Base-by-base conservation (phyloP, 2,888 invertebrate species). In the Lottia scabra region DNA sequence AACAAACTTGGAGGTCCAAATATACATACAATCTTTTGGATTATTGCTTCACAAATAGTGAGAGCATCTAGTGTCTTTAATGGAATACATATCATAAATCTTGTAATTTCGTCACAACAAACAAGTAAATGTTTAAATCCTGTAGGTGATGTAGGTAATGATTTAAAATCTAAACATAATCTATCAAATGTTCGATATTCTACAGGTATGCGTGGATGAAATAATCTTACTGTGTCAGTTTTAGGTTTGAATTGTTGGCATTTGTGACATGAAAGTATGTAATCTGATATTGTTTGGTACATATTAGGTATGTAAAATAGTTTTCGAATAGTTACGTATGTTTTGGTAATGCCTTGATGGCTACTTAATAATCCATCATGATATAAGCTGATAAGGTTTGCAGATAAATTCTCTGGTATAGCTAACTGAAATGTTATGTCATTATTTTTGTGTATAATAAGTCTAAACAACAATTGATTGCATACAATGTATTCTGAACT, bases 261-360 rank as follows among this genome's bases (percentile, higher is more conserved):
- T 56, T n/a, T n/a, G 19, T 56, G 48, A 12, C 48, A 56, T 19
- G n/a, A 19, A 8, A n/a, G 16, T 56, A 56, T 56, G 13, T 56
- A 56, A 13, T n/a, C 19, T 19, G 56, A n/a, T 19, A 56, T 56
- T 56, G 56, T 56, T 56, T 56, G 56, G 56, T 56, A 56, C 56
- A 56, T 56, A 13, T 56, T 56, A 56, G 56, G 56, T 56, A 56
- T 56, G n/a, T 56, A 56, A 56, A 56, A 56, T 56, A 56, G 12
- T n/a, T 56, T 56, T n/a, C n/a, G n/a, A n/a, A 56, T 56, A 19
- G 56, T 56, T 23, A 56, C n/a, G 56, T 56, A 56, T 56, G 56
- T 56, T 23, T 56, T 56, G 6, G 56, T 56, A 56, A 16, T 56
- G n/a, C 56, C 56, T 56, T 56, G 56, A 56, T 56, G 56, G 16